phyloP scores from a whole-genome alignment of 2,888 invertebrate genomes.

The Dromius quadrimaculatus region DNA sequence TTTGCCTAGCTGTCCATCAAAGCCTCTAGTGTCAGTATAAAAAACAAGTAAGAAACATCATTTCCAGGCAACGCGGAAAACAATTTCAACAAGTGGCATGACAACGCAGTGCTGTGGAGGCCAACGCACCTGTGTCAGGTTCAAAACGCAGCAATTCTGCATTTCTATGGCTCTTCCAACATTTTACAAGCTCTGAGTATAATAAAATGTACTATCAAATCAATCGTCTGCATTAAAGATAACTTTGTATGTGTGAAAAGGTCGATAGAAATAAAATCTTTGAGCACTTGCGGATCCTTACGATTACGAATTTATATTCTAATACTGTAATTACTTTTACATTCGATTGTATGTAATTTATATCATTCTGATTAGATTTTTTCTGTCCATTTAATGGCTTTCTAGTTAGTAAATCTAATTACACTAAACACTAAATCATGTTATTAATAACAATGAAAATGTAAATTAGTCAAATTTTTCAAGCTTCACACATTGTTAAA shows the following conservation, averaged over 20 bases:
- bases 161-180: constrained; percentile 1
- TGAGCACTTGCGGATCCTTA: neutral
- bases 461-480: constrained; percentile 28
- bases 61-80: constrained; percentile 42
- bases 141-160: constrained; percentile 23
- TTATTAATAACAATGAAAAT: constrained; percentile 43
- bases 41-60: constrained; percentile 17
- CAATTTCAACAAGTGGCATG: constrained; percentile 44
- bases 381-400: constrained; percentile 27
- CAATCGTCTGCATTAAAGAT: neutral
- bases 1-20: constrained; percentile 23
- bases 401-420: constrained; percentile 31
- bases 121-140: constrained; percentile 39
- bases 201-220: constrained; percentile 10
- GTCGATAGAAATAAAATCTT: constrained; percentile 2
- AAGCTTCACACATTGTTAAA: constrained; percentile 39
- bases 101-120: constrained; percentile 42
- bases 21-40: constrained; percentile 10
- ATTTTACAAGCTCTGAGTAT: neutral
- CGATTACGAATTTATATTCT: constrained; percentile 12
- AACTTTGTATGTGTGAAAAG: neutral
- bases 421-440: constrained; percentile 16
- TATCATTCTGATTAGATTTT: constrained; percentile 30
- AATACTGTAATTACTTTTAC: constrained; percentile 5
- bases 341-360: constrained; percentile 7